Evolutionary conservation across 2,888 invertebrate genomes (phyloP).

Genomic region (Sturmia bella): DNA sequence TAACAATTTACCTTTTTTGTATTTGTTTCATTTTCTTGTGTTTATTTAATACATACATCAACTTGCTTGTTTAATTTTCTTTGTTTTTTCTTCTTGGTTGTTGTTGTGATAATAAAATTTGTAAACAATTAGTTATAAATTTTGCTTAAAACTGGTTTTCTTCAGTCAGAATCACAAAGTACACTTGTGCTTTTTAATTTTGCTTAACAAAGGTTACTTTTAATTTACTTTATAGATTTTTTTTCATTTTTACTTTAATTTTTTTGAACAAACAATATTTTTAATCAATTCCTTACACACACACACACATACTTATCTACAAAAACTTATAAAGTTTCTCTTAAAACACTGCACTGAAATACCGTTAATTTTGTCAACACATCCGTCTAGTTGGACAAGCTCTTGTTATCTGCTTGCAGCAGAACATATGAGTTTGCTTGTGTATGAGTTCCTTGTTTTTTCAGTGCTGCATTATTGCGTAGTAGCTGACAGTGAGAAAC

Average conservation of each 20-base stretch:
- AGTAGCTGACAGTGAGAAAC: not conserved
- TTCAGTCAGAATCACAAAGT: conserved; percentile 41
- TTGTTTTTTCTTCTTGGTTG: conserved; percentile 43
- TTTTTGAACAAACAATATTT: no score
- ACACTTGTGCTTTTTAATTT: conserved; percentile 38
- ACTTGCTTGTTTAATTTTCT: conserved; percentile 43
- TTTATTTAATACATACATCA: conserved; percentile 16
- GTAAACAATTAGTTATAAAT: conserved; percentile 50
- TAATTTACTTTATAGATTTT: not conserved
- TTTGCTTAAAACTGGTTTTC: conserved; percentile 50
- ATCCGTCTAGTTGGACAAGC: conserved; percentile 62
- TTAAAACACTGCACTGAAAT: conserved; percentile 23
- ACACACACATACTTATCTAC: conserved; percentile 1
- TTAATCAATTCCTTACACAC: not conserved
- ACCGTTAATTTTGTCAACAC: conserved; percentile 64
- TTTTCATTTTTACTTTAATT: no score
- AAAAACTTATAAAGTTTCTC: conserved; percentile 7
- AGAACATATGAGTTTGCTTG: conserved; percentile 63
- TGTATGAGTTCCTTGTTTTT: conserved; percentile 10
- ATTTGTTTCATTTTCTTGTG: not conserved
- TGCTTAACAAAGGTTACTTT: not conserved
- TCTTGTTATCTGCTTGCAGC: conserved; percentile 56
- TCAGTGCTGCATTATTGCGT: conserved; percentile 36
- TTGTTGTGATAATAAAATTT: conserved; percentile 29
- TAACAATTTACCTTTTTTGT: conserved; percentile 28